Base-by-base conservation (phyloP, 1,140 invertebrate species). In the Platyura marginata region DNA sequence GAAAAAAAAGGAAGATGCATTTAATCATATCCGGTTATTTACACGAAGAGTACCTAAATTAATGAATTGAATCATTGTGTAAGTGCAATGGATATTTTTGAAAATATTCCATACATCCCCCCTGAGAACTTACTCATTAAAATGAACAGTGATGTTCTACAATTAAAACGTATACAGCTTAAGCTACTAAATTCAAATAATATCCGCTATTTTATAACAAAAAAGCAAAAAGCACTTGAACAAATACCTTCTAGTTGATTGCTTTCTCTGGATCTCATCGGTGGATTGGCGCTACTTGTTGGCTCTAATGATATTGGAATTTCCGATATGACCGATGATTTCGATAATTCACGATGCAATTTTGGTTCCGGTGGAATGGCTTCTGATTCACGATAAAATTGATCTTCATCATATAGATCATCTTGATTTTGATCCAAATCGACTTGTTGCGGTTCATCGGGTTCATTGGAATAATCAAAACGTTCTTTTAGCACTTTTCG, bases 401-500 rank as follows among this genome's bases (percentile, higher is more conserved):
- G 53, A 45, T 65, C 64, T 43, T 65, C 63, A 34, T 61, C 54
- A 23, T 56, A 63, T 1, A 61, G 48, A 21, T 66, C 63, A 44
- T 65, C 63, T 20, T 57, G 55, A 18, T 65, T 62, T 44, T 64
- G 53, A 42, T 66, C 62, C 2, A 55, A 32, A 16, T 58, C 61
- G 19, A 57, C 54, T 37, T 60, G 59, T 42, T 71, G 64, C 41
- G 63, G 54, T 47, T 86, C 81, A 51, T 87, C 84, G 2, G 70
- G 61, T 53, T 82, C 77, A 2, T 70, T 56, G n/a, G 71, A 63
- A 16, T 75, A 75, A 52, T 83, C 79, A 55, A 78, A 85, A 44
- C 76, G 69, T 48, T 84, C 79, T 47, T 77, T 79, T 3, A 91
- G 57, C 11, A 90, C 83, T 56, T 77, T 78, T 36, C 84, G 68